phyloP scores from a whole-genome alignment of 2,113 vertebrate species.

The Gavia stellata region DNA sequence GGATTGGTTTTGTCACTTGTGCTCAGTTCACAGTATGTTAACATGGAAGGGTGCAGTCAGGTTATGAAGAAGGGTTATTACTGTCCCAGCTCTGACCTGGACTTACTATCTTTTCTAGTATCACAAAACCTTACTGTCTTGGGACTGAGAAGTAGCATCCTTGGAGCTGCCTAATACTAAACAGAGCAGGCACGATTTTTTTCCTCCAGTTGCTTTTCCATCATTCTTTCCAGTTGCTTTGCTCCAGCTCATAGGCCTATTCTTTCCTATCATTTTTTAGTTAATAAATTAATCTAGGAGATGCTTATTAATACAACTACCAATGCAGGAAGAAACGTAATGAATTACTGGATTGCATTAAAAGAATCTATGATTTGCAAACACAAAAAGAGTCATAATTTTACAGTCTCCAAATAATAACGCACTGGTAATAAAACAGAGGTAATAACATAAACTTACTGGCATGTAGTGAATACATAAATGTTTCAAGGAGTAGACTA shows the following conservation, averaged over 20 bases:
- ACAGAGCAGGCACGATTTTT: not conserved
- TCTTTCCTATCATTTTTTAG: not conserved
- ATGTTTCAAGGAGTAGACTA: not conserved
- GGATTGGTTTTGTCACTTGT: conserved; percentile 99
- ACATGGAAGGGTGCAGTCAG: conserved; percentile 95
- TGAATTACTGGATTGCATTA: not conserved
- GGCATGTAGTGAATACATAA: not conserved
- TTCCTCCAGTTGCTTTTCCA: not conserved
- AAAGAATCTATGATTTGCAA: not conserved
- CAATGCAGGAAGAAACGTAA: not conserved
- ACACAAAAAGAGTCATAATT: not conserved
- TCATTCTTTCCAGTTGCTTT: not conserved
- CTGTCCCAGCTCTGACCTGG: conserved; percentile 80
- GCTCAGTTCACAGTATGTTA: conserved; percentile 99
- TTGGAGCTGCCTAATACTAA: not conserved
- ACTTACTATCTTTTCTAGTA: conserved; percentile 69
- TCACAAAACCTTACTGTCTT: conserved; percentile 36
- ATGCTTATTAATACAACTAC: conserved; percentile 14
- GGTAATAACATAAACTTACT: not conserved
- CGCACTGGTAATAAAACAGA: not conserved
- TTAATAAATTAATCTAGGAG: not conserved
- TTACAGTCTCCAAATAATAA: conserved; percentile 10
- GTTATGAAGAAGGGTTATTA: conserved; percentile 88
- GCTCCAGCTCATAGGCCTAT: not conserved
- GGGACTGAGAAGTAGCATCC: not conserved